Percentiles rank a stretch among this genome's conserved stretches.
Conservation (phyloP, 1,140 invertebrate genomes). For the silkworm (Bombyx mori) region ASM3026992v2 NC_085131.1:379001-379500, state of each 20-base stretch:
- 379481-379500: slow-evolving; percentile 76
- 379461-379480: slow-evolving; percentile 77
- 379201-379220: too few relatives aligned
- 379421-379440: slow-evolving; percentile 94
- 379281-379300: background rate
- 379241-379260: background rate
- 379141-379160: too few relatives aligned
- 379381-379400: slow-evolving; percentile 87
- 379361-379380: slow-evolving; percentile 79
- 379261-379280: background rate
- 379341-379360: slow-evolving; percentile 86
- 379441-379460: slow-evolving; percentile 86
- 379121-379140: too few relatives aligned
- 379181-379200: too few relatives aligned
- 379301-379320: slow-evolving; percentile 76
- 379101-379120: too few relatives aligned
- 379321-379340: slow-evolving; percentile 81
- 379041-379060: too few relatives aligned
- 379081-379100: too few relatives aligned
- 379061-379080: too few relatives aligned
- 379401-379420: slow-evolving; percentile 87
- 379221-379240: too few relatives aligned
- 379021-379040: too few relatives aligned
- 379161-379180: too few relatives aligned
- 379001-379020: too few relatives aligned